These are phyloP conservation scores for Diadumene lineata DNA, from an alignment of 92 coral and sea anemone genomes.

Conservation along the genomic window DNA sequence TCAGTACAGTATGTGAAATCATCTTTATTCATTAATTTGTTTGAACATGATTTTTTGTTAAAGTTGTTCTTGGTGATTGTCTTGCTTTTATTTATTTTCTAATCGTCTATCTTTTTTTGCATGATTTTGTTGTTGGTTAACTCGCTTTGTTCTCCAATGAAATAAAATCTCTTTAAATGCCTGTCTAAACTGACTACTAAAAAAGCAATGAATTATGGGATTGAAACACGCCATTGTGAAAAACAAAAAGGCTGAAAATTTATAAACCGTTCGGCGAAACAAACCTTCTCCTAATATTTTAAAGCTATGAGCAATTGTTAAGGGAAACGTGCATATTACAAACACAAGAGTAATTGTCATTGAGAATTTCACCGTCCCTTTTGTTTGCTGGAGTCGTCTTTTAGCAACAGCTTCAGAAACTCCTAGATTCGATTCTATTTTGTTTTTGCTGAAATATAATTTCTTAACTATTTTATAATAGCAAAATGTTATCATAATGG, in stretches of 20 bases:
- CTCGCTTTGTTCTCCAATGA: neutral
- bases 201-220: constrained; percentile 15
- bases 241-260: neutral
- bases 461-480: constrained; percentile 18
- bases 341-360: constrained; percentile 15
- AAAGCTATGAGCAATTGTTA: neutral
- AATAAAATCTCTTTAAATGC: constrained; percentile 7
- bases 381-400: neutral
- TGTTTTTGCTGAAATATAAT: constrained; percentile 13
- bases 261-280: too few relatives aligned
- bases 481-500: constrained; percentile 2
- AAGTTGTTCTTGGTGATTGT: too few relatives aligned
- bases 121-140: too few relatives aligned
- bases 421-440: neutral
- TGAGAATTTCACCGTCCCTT: constrained; percentile 12
- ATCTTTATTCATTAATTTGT: too few relatives aligned
- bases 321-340: constrained; percentile 7
- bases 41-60: too few relatives aligned
- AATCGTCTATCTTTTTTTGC: too few relatives aligned
- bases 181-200: constrained; percentile 7
- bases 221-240: constrained; percentile 14
- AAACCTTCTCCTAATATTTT: constrained; percentile 6
- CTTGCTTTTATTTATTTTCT: too few relatives aligned
- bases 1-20: too few relatives aligned
- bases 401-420: neutral